Evolutionary conservation across 1,140 invertebrate species (phyloP).

Genomic region (Microplitis mediator): DNA sequence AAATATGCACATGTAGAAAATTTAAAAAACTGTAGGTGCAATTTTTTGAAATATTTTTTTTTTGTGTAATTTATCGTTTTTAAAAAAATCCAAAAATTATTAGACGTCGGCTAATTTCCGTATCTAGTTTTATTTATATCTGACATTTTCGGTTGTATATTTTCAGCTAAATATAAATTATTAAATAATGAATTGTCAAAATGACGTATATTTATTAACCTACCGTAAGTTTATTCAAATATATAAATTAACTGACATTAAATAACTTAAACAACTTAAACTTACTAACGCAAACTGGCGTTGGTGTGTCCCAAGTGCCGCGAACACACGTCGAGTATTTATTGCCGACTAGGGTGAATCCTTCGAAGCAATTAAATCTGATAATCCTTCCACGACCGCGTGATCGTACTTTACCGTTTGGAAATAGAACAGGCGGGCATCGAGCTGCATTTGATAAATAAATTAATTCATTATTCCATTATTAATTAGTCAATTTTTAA

Average conservation of each 20-base stretch:
- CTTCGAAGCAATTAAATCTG: conserved; percentile 64
- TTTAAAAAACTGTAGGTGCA: no score
- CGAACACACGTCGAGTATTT: conserved; percentile 66
- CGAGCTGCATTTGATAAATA: conserved; percentile 28
- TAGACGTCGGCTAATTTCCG: no score
- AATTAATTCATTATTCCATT: not conserved
- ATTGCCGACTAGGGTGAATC: conserved; percentile 68
- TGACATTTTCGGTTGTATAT: no score
- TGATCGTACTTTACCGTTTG: conserved; percentile 50
- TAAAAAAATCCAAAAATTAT: no score
- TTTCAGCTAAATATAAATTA: no score
- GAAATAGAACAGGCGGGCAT: conserved; percentile 45
- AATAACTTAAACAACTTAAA: not conserved
- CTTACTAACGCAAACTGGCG: conserved; percentile 73
- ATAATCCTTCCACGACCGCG: conserved; percentile 58
- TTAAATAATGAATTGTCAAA: not conserved
- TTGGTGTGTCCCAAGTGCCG: conserved; percentile 66
- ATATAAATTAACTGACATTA: not conserved
- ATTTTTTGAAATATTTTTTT: no score
- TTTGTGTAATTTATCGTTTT: no score
- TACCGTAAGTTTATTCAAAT: not conserved
- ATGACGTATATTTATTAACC: conserved; percentile 3
- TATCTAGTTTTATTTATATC: no score
- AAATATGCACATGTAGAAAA: no score
- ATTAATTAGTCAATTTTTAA: not conserved